These are phyloP conservation scores for Zaprionus davidi DNA, from an alignment of 1,140 invertebrate genomes.

Conservation along the genomic window DNA sequence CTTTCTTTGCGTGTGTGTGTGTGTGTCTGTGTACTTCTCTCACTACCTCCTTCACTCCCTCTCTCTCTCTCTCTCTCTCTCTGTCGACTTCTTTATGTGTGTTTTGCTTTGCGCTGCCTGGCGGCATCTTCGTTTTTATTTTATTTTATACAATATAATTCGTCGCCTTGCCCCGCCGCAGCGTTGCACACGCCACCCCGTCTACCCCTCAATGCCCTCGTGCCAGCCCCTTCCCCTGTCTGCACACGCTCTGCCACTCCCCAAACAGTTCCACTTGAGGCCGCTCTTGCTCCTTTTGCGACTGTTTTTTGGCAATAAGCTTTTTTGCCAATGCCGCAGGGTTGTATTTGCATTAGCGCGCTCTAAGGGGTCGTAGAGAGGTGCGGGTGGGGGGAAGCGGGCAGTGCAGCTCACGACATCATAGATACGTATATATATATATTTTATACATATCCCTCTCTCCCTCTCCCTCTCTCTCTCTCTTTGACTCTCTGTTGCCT, in stretches of 20 bases:
- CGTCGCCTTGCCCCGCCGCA: slow-evolving; percentile 23
- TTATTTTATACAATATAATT: slow-evolving; percentile 69
- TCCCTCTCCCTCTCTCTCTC: not conserved
- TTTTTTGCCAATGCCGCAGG: slow-evolving; percentile 75
- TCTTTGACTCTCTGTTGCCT: not conserved
- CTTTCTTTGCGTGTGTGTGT: slow-evolving; percentile 44
- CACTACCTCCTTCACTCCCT: slow-evolving; percentile 9
- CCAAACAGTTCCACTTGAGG: not conserved
- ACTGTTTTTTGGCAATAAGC: slow-evolving; percentile 74
- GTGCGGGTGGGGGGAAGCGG: too few relatives aligned
- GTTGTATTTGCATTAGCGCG: slow-evolving; percentile 73
- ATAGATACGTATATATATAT: slow-evolving; percentile 12
- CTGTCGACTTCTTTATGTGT: slow-evolving; percentile 30
- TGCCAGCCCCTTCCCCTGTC: not conserved
- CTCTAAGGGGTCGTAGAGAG: slow-evolving; percentile 10
- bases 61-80: slow-evolving; percentile 13
- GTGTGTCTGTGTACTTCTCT: slow-evolving; percentile 7
- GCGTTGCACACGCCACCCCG: not conserved
- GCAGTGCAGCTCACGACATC: not conserved
- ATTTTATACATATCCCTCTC: slow-evolving; percentile 16
- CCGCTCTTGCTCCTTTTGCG: slow-evolving; percentile 26
- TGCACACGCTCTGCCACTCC: not conserved
- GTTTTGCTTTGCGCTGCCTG: slow-evolving; percentile 18
- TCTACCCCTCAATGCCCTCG: slow-evolving; percentile 20
- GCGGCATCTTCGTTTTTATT: slow-evolving; percentile 63